Base-by-base conservation (phyloP, 2,888 invertebrate genomes). In the Digitonthophagus gazella region DNA sequence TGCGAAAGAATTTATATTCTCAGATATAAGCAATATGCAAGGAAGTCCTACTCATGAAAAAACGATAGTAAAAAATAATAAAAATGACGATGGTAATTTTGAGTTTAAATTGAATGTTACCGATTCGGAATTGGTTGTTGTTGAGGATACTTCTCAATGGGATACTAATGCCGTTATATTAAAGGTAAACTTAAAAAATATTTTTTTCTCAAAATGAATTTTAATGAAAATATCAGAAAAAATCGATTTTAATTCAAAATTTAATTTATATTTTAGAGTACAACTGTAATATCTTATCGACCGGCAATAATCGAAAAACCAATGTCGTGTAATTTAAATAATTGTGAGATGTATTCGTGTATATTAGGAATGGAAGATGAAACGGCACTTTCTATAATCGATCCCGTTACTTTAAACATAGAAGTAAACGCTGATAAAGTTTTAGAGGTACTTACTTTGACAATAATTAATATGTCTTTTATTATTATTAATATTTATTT, bases 131-230 rank as follows among this genome's bases (percentile, higher is more conserved):
- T 85, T 98, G 69, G 95, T 98, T 28, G 87, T 98, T 44, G 93
- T 98, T 0, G 98, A 98, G 81, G 93, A 97, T 80, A 90, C 93
- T 0, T 90, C 94, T 0, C 87, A 92, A 14, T 88, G 90, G 85
- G 96, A 98, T 80, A 94, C 97, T 0, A 96, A 96, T 81, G 97
- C 98, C 0, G 93, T 98, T 8, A 97, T 98, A 78, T 85, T 97
- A 14, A 92, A 93, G 84, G 89, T 89, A 73, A 68, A 69, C 4
- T 66, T 15, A n/a, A n/a, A n/a, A n/a, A n/a, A n/a, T n/a, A n/a
- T n/a, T n/a, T n/a, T 54, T 6, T 54, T 54, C 8, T 54, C 11
- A 67, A 8, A 15, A 65, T 65, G 28, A n/a, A 11, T 19, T 5
- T 44, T 8, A 5, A 63, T 6, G 22, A 22, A 22, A 15, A 8